Evolutionary conservation across 2,888 invertebrate species (phyloP), one percentile per base, ranked within the genome.

Genomic region (Aporophyla lueneburgensis): DNA sequence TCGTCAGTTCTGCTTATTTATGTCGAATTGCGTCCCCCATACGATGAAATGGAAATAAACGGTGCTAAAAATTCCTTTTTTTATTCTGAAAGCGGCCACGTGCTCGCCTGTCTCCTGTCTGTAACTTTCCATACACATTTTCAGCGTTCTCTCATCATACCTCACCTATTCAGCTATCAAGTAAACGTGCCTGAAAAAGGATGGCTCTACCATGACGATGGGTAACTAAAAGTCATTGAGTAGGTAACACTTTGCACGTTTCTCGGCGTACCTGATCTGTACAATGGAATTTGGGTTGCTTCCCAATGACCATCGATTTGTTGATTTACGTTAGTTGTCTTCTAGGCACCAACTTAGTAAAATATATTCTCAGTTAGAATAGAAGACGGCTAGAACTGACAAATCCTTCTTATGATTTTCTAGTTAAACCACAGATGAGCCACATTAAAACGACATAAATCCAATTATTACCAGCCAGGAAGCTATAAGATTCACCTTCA

Each of bases 291-390:
- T 21, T 53, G 7, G 53, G 19, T 53, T 21, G 54, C n/a, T n/a
- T 54, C 5, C n/a, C 54, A 12, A 5, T n/a, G n/a, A 54, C n/a
- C n/a, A 54, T 54, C 54, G 12, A 54, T 54, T 12, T 54, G 54
- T 54, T 54, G n/a, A n/a, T 54, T n/a, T n/a, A 54, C 54, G 12
- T n/a, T 54, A 54, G 54, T n/a, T 54, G 54, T 54, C 54, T 54
- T 54, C n/a, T 54, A 54, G 54, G 12, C 54, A n/a, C 54, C 16
- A 14, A 4, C 43, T 46, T n/a, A 54, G n/a, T 54, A 54, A n/a
- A 54, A 12, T n/a, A n/a, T 54, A n/a, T 9, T 54, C n/a, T 5
- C 12, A n/a, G 54, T 54, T 54, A 54, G 12, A 54, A n/a, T 54
- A 54, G 12, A 54, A n/a, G 21, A n/a, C 54, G 54, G 54, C 54